These are phyloP conservation scores for Lasiurus cinereus DNA, from an alignment of 2,113 vertebrate genomes.

Conservation along the genomic window DNA sequence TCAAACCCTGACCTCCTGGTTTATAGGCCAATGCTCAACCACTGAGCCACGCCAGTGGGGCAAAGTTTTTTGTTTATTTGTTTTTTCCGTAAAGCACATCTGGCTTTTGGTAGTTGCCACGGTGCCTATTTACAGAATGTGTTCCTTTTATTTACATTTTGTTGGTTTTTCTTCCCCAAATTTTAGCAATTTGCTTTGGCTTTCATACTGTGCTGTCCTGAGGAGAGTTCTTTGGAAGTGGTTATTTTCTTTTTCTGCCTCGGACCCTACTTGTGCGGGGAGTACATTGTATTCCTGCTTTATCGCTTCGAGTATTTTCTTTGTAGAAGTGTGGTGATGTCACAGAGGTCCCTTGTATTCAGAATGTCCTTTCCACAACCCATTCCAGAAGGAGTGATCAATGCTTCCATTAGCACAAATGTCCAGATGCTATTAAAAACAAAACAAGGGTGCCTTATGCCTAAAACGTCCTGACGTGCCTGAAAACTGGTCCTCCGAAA, in stretches of 20 bases:
- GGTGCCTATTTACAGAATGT: not conserved
- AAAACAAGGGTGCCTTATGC: conserved; percentile 36
- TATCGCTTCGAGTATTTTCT: not conserved
- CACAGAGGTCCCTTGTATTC: not conserved
- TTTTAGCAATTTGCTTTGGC: conserved; percentile 21
- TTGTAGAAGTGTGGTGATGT: not conserved
- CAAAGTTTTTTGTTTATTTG: not conserved
- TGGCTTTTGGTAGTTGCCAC: not conserved
- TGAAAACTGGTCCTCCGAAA: not conserved
- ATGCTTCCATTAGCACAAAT: not conserved
- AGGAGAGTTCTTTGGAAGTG: not conserved
- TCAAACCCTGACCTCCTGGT: too few relatives aligned
- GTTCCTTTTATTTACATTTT: not conserved
- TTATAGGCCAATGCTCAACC: too few relatives aligned
- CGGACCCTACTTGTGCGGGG: not conserved
- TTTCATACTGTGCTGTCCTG: not conserved
- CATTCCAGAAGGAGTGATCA: not conserved
- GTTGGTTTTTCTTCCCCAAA: not conserved
- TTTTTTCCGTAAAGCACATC: not conserved
- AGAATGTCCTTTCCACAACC: not conserved
- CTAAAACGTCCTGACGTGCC: not conserved
- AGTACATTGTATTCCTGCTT: not conserved
- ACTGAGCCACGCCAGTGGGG: too few relatives aligned
- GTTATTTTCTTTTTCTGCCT: conserved; percentile 6
- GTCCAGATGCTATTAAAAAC: conserved; percentile 39